Evolutionary conservation across 2,888 invertebrate species (phyloP).

Genomic region (Chloroclystis v-ata): DNA sequence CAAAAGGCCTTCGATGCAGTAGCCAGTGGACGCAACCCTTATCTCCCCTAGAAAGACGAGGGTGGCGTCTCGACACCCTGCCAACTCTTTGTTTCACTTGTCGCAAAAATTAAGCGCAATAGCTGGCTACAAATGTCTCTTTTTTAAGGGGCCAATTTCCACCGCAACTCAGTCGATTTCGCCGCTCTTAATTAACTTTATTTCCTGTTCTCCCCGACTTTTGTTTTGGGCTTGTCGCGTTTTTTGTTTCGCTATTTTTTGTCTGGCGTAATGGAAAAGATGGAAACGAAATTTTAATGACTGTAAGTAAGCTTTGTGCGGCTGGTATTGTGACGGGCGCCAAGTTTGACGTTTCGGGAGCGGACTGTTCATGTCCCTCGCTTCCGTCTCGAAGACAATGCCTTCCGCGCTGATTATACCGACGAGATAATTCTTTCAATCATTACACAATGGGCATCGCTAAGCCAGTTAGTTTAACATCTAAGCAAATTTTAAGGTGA

Average conservation of each 20-base stretch:
- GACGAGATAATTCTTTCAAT: slow-evolving; percentile 25
- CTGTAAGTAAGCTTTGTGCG: slow-evolving; percentile 73
- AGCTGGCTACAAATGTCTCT: slow-evolving; percentile 76
- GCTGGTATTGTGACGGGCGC: slow-evolving; percentile 59
- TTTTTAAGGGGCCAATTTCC: slow-evolving; percentile 77
- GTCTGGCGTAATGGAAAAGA: slow-evolving; percentile 77
- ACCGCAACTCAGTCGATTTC: slow-evolving; percentile 78
- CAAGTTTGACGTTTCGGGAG: slow-evolving; percentile 61
- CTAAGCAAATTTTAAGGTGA: not conserved
- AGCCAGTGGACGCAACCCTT: slow-evolving; percentile 71
- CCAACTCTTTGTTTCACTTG: slow-evolving; percentile 78
- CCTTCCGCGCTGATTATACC: slow-evolving; percentile 31
- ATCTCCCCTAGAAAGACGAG: slow-evolving; percentile 51
- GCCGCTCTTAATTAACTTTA: slow-evolving; percentile 78
- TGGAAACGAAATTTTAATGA: slow-evolving; percentile 77
- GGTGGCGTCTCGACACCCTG: slow-evolving; percentile 40
- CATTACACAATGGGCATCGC: no score
- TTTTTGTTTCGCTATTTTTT: slow-evolving; percentile 73
- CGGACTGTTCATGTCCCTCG: slow-evolving; percentile 50
- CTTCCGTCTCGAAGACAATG: slow-evolving; percentile 42
- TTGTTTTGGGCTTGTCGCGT: slow-evolving; percentile 68
- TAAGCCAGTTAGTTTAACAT: not conserved
- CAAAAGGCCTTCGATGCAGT: slow-evolving; percentile 74
- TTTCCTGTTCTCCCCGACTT: slow-evolving; percentile 76
- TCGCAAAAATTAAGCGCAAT: slow-evolving; percentile 79